These are phyloP conservation scores for Ips typographus DNA, from an alignment of 1,140 invertebrate species.

Conservation along the genomic window DNA sequence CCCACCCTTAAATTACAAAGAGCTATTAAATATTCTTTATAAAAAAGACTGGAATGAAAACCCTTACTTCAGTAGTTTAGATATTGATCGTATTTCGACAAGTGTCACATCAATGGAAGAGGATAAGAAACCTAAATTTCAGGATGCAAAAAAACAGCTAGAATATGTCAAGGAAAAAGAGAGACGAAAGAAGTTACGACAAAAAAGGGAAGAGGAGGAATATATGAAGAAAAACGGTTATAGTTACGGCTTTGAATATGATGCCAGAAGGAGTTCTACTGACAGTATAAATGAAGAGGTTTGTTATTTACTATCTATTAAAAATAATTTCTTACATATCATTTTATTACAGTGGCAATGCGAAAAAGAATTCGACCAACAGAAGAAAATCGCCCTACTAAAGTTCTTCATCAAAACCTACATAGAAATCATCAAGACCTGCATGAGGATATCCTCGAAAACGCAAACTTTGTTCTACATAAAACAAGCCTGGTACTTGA, in stretches of 20 bases:
- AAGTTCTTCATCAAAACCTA: slow-evolving; percentile 72
- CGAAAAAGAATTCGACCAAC: slow-evolving; percentile 24
- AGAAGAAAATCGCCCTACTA: slow-evolving; percentile 52
- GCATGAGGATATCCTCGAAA: slow-evolving; percentile 60
- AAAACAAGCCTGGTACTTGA: slow-evolving; percentile 67
- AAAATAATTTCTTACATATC: not conserved
- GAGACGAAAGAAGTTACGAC: slow-evolving; percentile 6
- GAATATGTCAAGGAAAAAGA: slow-evolving; percentile 11
- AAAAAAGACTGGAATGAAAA: slow-evolving; percentile 29
- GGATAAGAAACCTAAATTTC: slow-evolving; percentile 14
- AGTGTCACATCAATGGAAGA: not conserved
- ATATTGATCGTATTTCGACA: not conserved
- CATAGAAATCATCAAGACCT: slow-evolving; percentile 63
- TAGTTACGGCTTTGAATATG: not conserved
- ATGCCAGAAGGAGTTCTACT: slow-evolving; percentile 17
- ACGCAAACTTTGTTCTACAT: slow-evolving; percentile 65
- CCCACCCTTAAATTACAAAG: slow-evolving; percentile 63
- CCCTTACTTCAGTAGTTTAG: not conserved
- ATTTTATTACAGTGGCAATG: slow-evolving; percentile 29
- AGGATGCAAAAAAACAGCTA: slow-evolving; percentile 21
- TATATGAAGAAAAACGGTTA: slow-evolving; percentile 4
- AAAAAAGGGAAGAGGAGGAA: not conserved
- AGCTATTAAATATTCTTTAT: slow-evolving; percentile 60
- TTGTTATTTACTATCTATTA: slow-evolving; percentile 9
- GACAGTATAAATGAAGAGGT: slow-evolving; percentile 35